These are phyloP conservation scores for Marisa cornuarietis DNA, from an alignment of 1,140 invertebrate species.

Conservation along the genomic window DNA sequence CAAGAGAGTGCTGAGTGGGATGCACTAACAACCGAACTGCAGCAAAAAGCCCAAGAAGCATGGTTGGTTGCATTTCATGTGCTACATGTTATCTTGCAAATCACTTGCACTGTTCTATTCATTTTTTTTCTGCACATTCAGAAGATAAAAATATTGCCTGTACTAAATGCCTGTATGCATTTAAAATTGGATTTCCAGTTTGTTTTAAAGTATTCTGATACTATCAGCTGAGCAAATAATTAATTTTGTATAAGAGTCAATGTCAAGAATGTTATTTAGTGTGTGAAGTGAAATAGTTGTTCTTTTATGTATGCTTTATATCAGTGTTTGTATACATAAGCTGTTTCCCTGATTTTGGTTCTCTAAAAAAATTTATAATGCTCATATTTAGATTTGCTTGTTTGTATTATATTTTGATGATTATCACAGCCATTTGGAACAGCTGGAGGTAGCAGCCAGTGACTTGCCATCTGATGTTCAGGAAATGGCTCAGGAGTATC, in stretches of 20 bases:
- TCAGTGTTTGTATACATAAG: background rate
- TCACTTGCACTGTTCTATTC: too few relatives aligned
- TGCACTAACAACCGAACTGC: background rate
- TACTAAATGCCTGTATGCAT: too few relatives aligned
- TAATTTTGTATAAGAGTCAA: background rate
- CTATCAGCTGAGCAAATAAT: too few relatives aligned
- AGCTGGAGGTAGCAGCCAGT: background rate
- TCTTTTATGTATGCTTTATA: background rate
- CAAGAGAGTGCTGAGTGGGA: constrained; percentile 10
- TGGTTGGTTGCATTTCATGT: background rate
- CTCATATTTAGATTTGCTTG: background rate
- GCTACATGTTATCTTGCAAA: background rate
- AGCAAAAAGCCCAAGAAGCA: constrained; percentile 6
- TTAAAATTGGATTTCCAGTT: too few relatives aligned
- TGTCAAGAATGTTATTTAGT: background rate
- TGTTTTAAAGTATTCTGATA: too few relatives aligned
- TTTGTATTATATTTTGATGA: too few relatives aligned
- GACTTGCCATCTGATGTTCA: constrained; percentile 2
- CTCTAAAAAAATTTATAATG: background rate
- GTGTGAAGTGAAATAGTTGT: background rate
- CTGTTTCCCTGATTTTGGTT: background rate
- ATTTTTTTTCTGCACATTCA: too few relatives aligned
- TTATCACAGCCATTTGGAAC: background rate
- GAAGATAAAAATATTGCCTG: too few relatives aligned
- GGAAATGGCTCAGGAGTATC: constrained; percentile 1